A percentile compares a stretch with the other conserved stretches of the same genome.
phyloP scores from a whole-genome alignment of 2,113 vertebrate species.

The Pagrus major region DNA sequence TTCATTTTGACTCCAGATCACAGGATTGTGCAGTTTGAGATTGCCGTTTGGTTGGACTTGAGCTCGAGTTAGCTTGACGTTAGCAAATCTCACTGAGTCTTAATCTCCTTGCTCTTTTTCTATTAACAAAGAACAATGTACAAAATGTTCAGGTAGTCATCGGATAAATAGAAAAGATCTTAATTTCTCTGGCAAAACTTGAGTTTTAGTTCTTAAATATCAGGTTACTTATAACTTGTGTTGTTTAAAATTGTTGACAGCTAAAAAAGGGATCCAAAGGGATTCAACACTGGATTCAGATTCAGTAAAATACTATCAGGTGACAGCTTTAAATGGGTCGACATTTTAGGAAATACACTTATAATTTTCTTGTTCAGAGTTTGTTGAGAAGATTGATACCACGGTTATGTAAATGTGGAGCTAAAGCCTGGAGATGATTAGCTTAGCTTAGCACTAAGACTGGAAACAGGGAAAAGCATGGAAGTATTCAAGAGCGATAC shows the following conservation, averaged over 20 bases:
- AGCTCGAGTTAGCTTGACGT: background rate
- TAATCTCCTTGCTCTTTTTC: background rate
- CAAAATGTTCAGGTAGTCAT: constrained; percentile 30
- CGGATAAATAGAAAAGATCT: constrained; percentile 28
- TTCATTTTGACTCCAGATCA: background rate
- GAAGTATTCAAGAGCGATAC: too few species aligned
- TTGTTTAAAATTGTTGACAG: background rate
- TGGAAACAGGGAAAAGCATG: background rate
- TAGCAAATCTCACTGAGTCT: background rate
- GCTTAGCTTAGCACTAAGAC: constrained; percentile 2
- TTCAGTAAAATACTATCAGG: background rate
- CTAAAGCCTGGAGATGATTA: background rate
- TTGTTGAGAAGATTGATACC: background rate
- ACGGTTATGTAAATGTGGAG: background rate
- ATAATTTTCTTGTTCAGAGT: background rate
- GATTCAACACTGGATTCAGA: constrained; percentile 16
- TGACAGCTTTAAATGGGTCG: background rate
- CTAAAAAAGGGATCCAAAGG: constrained; percentile 7
- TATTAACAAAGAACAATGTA: constrained; percentile 24
- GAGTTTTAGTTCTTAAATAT: background rate
- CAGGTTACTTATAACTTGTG: background rate
- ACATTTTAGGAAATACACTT: constrained; percentile 28
- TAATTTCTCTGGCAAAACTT: constrained; percentile 8
- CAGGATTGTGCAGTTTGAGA: background rate
- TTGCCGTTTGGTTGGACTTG: background rate